Percentiles rank a stretch among this genome's conserved stretches.
These are phyloP conservation scores for Anas bernieri DNA, from an alignment of 2,797 vertebrate genomes.

Conservation along the genomic window DNA sequence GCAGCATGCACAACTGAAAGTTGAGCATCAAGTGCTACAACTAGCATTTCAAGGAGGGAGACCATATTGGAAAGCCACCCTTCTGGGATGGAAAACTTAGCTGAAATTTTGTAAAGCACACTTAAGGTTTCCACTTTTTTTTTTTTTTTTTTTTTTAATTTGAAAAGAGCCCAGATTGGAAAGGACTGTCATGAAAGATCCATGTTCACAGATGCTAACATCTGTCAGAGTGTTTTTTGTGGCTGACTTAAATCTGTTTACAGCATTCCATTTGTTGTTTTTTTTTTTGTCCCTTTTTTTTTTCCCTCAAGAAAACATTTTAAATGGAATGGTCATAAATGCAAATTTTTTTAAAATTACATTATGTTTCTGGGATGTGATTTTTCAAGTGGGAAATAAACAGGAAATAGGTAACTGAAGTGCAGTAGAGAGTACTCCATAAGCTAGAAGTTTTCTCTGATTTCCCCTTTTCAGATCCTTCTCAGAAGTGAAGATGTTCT, in stretches of 20 bases:
- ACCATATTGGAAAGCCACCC: not conserved
- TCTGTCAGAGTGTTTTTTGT: slow-evolving; percentile 73
- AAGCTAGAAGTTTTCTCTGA: slow-evolving; percentile 32
- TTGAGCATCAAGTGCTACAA: slow-evolving; percentile 12
- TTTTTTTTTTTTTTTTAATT: not conserved
- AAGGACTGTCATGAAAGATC: slow-evolving; percentile 51
- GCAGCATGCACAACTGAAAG: not conserved
- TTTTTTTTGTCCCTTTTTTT: not conserved
- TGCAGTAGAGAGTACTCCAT: slow-evolving; percentile 39
- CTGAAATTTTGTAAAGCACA: slow-evolving; percentile 1
- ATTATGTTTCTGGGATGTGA: slow-evolving; percentile 68
- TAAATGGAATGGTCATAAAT: slow-evolving; percentile 64
- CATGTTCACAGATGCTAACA: slow-evolving; percentile 75
- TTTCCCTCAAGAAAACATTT: slow-evolving; percentile 56
- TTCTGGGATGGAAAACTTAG: not conserved
- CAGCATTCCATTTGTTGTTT: slow-evolving; percentile 75
- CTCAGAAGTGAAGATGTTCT: slow-evolving; percentile 9
- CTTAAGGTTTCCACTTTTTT: not conserved
- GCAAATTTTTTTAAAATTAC: slow-evolving; percentile 59
- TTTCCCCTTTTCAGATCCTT: slow-evolving; percentile 34
- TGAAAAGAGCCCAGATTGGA: slow-evolving; percentile 61
- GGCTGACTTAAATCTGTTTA: slow-evolving; percentile 75
- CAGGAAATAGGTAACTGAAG: slow-evolving; percentile 75
- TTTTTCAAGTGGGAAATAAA: slow-evolving; percentile 75
- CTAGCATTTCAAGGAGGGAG: not conserved